Conservation (phyloP, 2,888 invertebrate species). For the Phymatocera aterrima region DNA sequence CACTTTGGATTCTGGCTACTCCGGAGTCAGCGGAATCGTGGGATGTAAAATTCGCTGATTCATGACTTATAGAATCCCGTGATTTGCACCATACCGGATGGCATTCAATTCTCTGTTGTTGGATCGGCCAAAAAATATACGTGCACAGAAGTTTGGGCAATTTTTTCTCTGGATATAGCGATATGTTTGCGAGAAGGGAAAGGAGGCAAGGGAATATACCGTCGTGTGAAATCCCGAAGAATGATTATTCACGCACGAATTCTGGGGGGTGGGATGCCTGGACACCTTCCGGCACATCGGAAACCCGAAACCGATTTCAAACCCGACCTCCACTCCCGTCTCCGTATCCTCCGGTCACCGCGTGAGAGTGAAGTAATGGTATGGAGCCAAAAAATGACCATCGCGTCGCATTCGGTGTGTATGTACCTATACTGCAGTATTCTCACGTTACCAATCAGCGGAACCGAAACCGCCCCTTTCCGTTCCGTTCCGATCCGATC, state of each 20-base stretch:
- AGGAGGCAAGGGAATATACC: neutral
- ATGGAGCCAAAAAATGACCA: neutral
- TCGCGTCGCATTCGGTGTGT: neutral
- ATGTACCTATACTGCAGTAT: neutral
- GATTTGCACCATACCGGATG: neutral
- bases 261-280: neutral
- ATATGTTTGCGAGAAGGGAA: neutral
- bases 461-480: neutral
- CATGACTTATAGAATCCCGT: neutral
- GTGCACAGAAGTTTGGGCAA: neutral
- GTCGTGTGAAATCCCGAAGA: neutral
- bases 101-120: neutral
- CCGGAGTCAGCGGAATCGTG: too few relatives aligned
- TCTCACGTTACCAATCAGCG: slow-evolving; percentile 24
- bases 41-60: neutral
- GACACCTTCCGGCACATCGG: slow-evolving; percentile 23
- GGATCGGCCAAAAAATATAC: too few relatives aligned
- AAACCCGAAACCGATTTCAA: too few relatives aligned
- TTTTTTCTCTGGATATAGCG: neutral
- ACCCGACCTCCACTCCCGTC: neutral
- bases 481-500: neutral
- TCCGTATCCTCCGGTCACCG: neutral
- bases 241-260: slow-evolving; percentile 19
- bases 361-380: neutral
- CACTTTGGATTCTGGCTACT: too few relatives aligned